Evolutionary conservation across 2,113 vertebrate genomes (phyloP).

Genomic region (Albula goreensis): DNA sequence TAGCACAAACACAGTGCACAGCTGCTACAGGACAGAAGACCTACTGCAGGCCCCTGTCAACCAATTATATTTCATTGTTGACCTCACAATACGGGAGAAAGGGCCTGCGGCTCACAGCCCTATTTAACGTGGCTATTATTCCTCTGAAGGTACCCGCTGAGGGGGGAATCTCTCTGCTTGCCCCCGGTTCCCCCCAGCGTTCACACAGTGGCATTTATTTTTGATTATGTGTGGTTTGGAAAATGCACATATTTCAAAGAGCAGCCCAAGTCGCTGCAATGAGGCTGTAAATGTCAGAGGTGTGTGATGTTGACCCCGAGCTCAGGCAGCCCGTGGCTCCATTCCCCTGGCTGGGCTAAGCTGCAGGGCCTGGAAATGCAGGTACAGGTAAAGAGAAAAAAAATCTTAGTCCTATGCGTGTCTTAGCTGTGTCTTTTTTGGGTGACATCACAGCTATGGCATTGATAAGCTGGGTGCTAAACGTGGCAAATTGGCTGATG

Average conservation of each 20-base stretch:
- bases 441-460: neutral
- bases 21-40: neutral
- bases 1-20: neutral
- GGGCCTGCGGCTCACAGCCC: neutral
- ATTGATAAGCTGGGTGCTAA: slow-evolving; percentile 13
- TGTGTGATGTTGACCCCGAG: slow-evolving; percentile 13
- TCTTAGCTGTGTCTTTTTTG: neutral
- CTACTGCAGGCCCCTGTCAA: neutral
- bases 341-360: neutral
- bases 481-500: slow-evolving; percentile 25
- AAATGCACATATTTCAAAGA: neutral
- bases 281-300: slow-evolving; percentile 21
- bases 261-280: neutral
- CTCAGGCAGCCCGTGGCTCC: neutral
- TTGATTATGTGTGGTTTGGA: slow-evolving; percentile 16
- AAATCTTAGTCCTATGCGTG: neutral
- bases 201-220: slow-evolving; percentile 22
- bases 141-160: neutral
- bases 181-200: neutral
- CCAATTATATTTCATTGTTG: neutral
- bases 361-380: neutral
- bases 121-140: neutral
- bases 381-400: neutral
- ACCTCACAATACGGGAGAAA: neutral
- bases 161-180: neutral